Base-by-base conservation (phyloP, 1,140 invertebrate species). In the Drosophila quadrilineata region DNA sequence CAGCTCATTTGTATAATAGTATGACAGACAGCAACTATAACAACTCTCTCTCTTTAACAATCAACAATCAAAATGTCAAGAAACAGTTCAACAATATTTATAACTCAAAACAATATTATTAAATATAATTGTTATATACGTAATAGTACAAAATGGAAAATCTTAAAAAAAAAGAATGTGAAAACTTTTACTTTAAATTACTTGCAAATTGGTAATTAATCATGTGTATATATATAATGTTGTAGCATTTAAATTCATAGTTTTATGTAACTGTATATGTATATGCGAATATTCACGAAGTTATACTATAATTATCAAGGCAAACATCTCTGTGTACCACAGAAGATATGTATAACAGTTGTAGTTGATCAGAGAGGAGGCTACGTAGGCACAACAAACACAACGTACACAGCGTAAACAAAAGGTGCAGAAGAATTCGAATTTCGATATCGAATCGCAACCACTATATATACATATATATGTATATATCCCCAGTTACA, bases 321-420 rank as follows among this genome's bases (percentile, higher is more conserved):
- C 54, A 49, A 58, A 60, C 71, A 57, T 62, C 40, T 80, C 40
- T 72, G 40, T 80, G 71, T 71, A 65, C 71, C 71, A 72, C 56
- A 72, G 59, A 74, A 26, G 40, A 26, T 66, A 75, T 75, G 40
- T 68, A 35, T 65, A 22, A 58, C 66, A 71, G 22, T 48, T 67
- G 70, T 75, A 77, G 50, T 48, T 69, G 38, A 69, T 49, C 41
- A n/a, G 50, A 60, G 50, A 65, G 52, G 31, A n/a, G n/a, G n/a
- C n/a, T n/a, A n/a, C n/a, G 50, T 54, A 56, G 41, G 19, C 53
- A 38, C n/a, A 24, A n/a, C 8, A 35, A 21, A 62, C 28, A 54
- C 21, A 52, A 64, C 41, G 52, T 41, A 64, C 60, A 48, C n/a
- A n/a, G n/a, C n/a, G n/a, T n/a, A n/a, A n/a, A 26, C 24, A 50